Conservation (phyloP, 2,797 vertebrate genomes). For the Xenopus petersii region DNA sequence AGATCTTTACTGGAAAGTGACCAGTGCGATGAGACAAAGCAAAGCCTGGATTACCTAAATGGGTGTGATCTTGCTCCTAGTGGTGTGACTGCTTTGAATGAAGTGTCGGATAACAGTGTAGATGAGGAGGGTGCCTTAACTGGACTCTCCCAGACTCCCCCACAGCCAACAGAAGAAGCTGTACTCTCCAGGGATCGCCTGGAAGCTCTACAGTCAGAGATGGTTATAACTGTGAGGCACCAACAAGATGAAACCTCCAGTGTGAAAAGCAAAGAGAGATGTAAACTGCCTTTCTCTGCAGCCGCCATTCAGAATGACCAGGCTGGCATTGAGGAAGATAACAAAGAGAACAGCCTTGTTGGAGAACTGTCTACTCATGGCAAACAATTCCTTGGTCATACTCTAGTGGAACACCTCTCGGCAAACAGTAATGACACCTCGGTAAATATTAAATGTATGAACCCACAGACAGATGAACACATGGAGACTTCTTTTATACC, state of each 20-base stretch:
- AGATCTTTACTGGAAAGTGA: conserved; percentile 71
- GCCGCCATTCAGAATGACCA: conserved; percentile 54
- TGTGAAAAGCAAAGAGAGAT: conserved; percentile 55
- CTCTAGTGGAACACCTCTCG: conserved; percentile 1
- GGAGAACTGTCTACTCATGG: conserved; percentile 41
- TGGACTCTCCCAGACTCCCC: conserved; percentile 73
- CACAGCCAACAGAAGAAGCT: conserved; percentile 66
- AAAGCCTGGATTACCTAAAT: conserved; percentile 60
- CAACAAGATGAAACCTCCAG: conserved; percentile 61
- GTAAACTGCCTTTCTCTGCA: conserved; percentile 40
- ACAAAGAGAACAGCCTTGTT: conserved; percentile 39
- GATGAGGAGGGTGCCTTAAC: conserved; percentile 62
- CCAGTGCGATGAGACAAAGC: conserved; percentile 59
- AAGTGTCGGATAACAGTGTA: conserved; percentile 67
- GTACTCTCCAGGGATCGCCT: conserved; percentile 73
- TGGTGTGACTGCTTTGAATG: conserved; percentile 63
- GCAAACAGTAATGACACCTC: conserved; percentile 30
- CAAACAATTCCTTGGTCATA: conserved; percentile 39
- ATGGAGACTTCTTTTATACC: neutral
- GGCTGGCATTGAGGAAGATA: conserved; percentile 54
- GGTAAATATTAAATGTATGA: conserved; percentile 13
- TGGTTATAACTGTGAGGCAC: conserved; percentile 69
- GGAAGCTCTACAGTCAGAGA: conserved; percentile 70
- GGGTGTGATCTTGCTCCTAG: conserved; percentile 65
- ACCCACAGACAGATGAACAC: neutral